Conservation (phyloP, 2,797 vertebrate genomes). For the Alca torda region DNA sequence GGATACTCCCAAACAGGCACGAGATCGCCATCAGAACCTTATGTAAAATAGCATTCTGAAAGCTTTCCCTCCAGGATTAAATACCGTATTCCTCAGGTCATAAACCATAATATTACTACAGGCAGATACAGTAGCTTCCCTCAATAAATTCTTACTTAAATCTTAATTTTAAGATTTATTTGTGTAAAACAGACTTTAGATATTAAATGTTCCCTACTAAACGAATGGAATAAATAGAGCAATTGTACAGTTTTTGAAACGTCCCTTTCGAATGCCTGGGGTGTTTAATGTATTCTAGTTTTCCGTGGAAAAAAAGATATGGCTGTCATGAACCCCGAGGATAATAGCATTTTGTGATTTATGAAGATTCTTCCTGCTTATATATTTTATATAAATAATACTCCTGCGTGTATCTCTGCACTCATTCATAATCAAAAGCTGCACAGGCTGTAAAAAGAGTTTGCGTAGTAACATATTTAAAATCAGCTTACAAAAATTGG, state of each 20-base stretch:
- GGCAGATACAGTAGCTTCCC: background rate
- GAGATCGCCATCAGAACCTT: background rate
- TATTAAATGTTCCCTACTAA: conserved; percentile 37
- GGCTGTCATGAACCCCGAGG: conserved; percentile 28
- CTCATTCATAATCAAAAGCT: conserved; percentile 71
- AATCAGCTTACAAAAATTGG: conserved; percentile 29
- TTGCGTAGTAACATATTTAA: conserved; percentile 21
- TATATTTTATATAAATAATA: conserved; percentile 74
- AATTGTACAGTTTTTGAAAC: conserved; percentile 49
- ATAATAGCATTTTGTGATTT: conserved; percentile 66
- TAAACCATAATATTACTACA: background rate
- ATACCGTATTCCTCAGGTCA: background rate
- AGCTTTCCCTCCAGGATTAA: background rate
- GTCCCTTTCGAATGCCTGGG: background rate
- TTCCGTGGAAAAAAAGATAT: conserved; percentile 31
- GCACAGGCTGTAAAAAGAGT: conserved; percentile 11
- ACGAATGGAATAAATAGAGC: conserved; percentile 32
- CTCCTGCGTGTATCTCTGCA: conserved; percentile 5
- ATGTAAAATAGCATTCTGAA: background rate
- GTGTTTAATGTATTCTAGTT: conserved; percentile 60
- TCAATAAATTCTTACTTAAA: conserved; percentile 25
- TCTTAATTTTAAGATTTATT: conserved; percentile 35
- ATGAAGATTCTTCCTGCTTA: conserved; percentile 63
- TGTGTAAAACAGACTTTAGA: conserved; percentile 25
- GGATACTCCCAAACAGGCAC: background rate